These are phyloP conservation scores for Phthorimaea operculella DNA, from an alignment of 1,140 invertebrate species.

Conservation along the genomic window DNA sequence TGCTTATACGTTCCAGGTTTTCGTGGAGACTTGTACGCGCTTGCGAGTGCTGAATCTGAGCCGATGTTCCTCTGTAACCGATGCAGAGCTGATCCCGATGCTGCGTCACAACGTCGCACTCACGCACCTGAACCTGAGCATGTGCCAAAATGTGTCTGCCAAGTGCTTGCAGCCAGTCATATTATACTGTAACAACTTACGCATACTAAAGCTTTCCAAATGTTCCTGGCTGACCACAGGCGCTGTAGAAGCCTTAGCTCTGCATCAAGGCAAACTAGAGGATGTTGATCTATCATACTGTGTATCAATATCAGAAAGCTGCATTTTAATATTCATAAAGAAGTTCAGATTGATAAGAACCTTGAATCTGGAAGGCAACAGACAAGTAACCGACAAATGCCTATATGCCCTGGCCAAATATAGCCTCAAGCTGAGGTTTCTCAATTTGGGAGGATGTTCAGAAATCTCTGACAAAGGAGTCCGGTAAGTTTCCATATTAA, in stretches of 20 bases:
- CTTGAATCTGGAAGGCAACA: constrained; percentile 67
- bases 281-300: constrained; percentile 70
- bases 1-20: constrained; percentile 49
- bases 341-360: constrained; percentile 65
- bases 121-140: constrained; percentile 65
- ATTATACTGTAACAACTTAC: constrained; percentile 66
- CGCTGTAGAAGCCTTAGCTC: constrained; percentile 67
- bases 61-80: constrained; percentile 58
- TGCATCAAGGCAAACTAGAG: constrained; percentile 67
- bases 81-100: constrained; percentile 64
- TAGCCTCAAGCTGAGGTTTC: constrained; percentile 60
- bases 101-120: constrained; percentile 62
- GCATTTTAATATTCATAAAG: constrained; percentile 68
- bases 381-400: constrained; percentile 67
- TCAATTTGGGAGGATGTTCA: constrained; percentile 67
- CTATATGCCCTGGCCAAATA: constrained; percentile 68
- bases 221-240: constrained; percentile 70
- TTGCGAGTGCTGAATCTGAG: constrained; percentile 65
- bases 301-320: constrained; percentile 64
- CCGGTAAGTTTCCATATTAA: constrained; percentile 43
- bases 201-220: constrained; percentile 62
- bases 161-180: constrained; percentile 69
- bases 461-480: constrained; percentile 70
- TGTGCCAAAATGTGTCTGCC: constrained; percentile 67
- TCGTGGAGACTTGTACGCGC: constrained; percentile 56